Evolutionary conservation across 2,113 vertebrate species (phyloP).

Genomic region (Gila orcuttii): DNA sequence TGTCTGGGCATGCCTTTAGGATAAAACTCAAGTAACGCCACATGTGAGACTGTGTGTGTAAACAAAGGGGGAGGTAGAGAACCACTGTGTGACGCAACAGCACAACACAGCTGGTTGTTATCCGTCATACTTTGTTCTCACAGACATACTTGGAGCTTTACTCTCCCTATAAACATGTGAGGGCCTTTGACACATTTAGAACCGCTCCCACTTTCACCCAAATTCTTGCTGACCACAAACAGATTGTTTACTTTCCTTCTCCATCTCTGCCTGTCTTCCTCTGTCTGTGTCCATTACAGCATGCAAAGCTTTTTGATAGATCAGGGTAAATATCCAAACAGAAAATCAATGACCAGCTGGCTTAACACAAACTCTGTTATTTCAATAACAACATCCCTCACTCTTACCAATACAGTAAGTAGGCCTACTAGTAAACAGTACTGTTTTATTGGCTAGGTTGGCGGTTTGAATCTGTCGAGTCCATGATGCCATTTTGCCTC

Average conservation of each 20-base stretch:
- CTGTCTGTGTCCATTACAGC: background rate
- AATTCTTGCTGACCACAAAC: background rate
- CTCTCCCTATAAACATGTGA: too few species aligned
- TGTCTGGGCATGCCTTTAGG: constrained; percentile 59
- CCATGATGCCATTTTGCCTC: constrained; percentile 2
- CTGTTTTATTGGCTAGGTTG: background rate
- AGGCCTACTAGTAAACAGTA: constrained; percentile 19
- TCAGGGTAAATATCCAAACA: constrained; percentile 43
- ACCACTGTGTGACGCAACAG: background rate
- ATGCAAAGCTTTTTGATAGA: constrained; percentile 54
- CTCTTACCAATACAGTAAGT: background rate
- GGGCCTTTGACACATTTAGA: background rate
- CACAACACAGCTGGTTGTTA: background rate
- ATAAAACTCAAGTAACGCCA: constrained; percentile 35
- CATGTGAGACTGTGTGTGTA: background rate
- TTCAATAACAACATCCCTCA: constrained; percentile 26
- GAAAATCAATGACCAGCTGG: constrained; percentile 35
- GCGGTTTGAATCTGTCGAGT: background rate
- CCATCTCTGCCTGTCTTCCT: background rate
- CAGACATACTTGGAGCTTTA: background rate
- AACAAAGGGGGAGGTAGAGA: background rate
- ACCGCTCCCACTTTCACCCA: background rate
- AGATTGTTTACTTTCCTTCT: background rate
- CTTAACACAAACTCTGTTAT: background rate
- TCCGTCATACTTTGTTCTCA: background rate